phyloP scores from a whole-genome alignment of 2,113 vertebrate genomes.

The Caracal caracal region DNA sequence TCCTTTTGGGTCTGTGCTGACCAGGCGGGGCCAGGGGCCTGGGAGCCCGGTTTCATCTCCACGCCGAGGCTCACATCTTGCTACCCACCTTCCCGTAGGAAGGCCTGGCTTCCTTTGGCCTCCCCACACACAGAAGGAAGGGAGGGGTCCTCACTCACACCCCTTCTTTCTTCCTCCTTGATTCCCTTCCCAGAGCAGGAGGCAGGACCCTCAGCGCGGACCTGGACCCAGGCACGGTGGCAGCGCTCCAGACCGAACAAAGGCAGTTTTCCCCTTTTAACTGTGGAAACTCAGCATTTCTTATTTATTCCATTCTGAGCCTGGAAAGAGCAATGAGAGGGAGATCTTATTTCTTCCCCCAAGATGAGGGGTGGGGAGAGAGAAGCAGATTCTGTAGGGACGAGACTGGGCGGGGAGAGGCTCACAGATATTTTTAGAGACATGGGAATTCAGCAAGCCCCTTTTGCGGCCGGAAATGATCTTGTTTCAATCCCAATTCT shows the following conservation, averaged over 20 bases:
- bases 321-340: neutral
- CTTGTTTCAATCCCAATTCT: slow-evolving; percentile 20
- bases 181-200: neutral
- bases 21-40: slow-evolving; percentile 66
- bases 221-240: neutral
- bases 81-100: neutral
- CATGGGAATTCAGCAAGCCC: slow-evolving; percentile 64
- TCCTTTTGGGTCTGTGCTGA: slow-evolving; percentile 65
- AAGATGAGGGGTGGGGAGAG: neutral
- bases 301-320: slow-evolving; percentile 36
- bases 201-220: neutral
- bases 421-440: slow-evolving; percentile 71
- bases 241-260: slow-evolving; percentile 32
- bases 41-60: slow-evolving; percentile 65
- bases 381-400: neutral
- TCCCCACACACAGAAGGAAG: neutral
- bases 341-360: slow-evolving; percentile 51
- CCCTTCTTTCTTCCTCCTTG: neutral
- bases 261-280: slow-evolving; percentile 8
- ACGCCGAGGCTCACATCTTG: neutral
- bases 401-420: slow-evolving; percentile 12
- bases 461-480: slow-evolving; percentile 27
- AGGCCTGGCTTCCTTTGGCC: neutral
- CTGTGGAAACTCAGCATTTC: slow-evolving; percentile 24
- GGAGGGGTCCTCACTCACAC: neutral